phyloP scores from a whole-genome alignment of 2,888 invertebrate species.

The Andrena chrysosceles region DNA sequence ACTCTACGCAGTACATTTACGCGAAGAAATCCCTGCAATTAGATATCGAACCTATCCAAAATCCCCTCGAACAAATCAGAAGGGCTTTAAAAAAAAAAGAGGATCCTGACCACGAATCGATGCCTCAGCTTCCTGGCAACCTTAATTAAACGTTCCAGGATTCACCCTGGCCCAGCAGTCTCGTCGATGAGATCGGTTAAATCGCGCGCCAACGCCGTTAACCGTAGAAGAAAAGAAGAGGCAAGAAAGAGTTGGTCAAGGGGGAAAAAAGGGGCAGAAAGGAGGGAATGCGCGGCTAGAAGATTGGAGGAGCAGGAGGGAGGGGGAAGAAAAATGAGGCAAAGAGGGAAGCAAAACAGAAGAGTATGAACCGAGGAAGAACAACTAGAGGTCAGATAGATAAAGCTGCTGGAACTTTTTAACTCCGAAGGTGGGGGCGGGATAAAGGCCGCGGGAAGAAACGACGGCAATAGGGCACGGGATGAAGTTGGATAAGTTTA shows the following conservation, averaged over 20 bases:
- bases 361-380: slow-evolving; percentile 30
- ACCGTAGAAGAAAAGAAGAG: background rate
- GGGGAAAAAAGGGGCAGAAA: background rate
- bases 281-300: slow-evolving; percentile 2
- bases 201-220: slow-evolving; percentile 26
- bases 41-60: too few species aligned
- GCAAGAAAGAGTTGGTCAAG: slow-evolving; percentile 8
- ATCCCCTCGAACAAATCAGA: too few species aligned
- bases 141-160: slow-evolving; percentile 35
- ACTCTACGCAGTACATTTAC: too few species aligned
- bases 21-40: too few species aligned
- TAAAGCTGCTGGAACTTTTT: slow-evolving; percentile 61
- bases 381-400: slow-evolving; percentile 43
- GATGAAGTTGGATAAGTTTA: slow-evolving; percentile 70
- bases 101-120: background rate
- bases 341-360: slow-evolving; percentile 33
- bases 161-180: background rate
- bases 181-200: slow-evolving; percentile 20
- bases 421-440: slow-evolving; percentile 28
- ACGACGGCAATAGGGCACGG: slow-evolving; percentile 32
- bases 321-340: slow-evolving; percentile 20
- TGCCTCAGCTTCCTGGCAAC: background rate
- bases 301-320: background rate
- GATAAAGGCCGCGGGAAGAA: slow-evolving; percentile 16
- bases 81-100: too few species aligned